Base-by-base conservation (phyloP, 2,797 vertebrate species). In the Rhodeus uyekii region DNA sequence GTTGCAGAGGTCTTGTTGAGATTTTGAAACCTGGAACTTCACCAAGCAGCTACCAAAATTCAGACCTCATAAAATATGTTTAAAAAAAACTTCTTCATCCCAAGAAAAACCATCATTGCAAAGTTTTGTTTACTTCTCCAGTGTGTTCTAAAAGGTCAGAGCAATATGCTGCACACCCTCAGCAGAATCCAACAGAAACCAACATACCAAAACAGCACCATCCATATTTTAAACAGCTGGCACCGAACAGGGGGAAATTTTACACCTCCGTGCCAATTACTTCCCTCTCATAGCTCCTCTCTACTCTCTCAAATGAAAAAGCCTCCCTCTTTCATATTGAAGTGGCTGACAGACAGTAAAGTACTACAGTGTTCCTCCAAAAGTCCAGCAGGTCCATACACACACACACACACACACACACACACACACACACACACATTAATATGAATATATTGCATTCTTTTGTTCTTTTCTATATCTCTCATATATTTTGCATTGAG, bases 211-310 rank as follows among this genome's bases (percentile, higher is more conserved):
- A 94, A 94, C 92, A 94, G 92, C 93, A 94, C 90, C 94, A 95
- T 95, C 91, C 93, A 94, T 94, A 94, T 95, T 94, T 94, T 92
- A 95, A 94, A 92, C 92, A 93, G 91, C 92, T 92, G 92, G 92
- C 87, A 91, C 89, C 89, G 90, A 91, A 92, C 93, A 90, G 90
- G 89, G n/a, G 91, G 90, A 89, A 91, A 90, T 85, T 87, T 89
- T 92, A 88, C 93, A 91, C 91, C 86, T 87, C 91, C 89, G 93
- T 94, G 94, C 94, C 93, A 95, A 94, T 95, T 95, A 94, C 92
- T 91, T 91, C 84, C 89, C 92, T 64, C 92, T 92, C 93, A 92
- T 90, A 86, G 88, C 90, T 91, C 92, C 92, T 82, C 68, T 67
- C 83, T 84, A 83, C 83, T 85, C 82, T 71, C 36, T 82, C 61